phyloP scores from a whole-genome alignment of 2,888 invertebrate species.

The Drosophila suboccidentalis region DNA sequence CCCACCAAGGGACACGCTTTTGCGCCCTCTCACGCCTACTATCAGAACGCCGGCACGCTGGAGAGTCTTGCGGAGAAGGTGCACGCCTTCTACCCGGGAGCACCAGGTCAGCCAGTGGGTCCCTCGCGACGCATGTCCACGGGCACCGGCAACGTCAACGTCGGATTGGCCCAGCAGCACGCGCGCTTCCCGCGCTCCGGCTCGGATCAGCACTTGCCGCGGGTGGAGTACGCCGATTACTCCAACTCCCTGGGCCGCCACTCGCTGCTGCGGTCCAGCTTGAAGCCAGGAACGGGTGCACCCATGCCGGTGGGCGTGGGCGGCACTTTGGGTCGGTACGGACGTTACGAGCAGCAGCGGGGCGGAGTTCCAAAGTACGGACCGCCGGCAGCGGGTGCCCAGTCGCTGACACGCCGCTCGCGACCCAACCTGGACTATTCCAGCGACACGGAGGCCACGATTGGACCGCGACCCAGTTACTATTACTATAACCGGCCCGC shows the following conservation, averaged over 20 bases:
- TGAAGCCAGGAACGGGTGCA: slow-evolving; percentile 88
- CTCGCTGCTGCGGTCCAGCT: slow-evolving; percentile 92
- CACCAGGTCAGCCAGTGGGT: slow-evolving; percentile 76
- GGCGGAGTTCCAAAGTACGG: slow-evolving; percentile 86
- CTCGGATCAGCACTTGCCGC: slow-evolving; percentile 95
- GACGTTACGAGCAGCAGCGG: slow-evolving; percentile 87
- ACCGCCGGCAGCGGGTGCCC: slow-evolving; percentile 84
- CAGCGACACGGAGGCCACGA: slow-evolving; percentile 97
- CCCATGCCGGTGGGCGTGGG: slow-evolving; percentile 82
- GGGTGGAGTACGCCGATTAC: slow-evolving; percentile 95
- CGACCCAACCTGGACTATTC: slow-evolving; percentile 94
- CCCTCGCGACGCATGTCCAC: slow-evolving; percentile 89
- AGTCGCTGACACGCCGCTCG: slow-evolving; percentile 90
- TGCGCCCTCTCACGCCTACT: slow-evolving; percentile 91
- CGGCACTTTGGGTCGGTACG: slow-evolving; percentile 88
- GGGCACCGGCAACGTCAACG: slow-evolving; percentile 85
- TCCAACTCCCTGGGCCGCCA: slow-evolving; percentile 91
- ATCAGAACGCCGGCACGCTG: slow-evolving; percentile 91
- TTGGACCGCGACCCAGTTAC: slow-evolving; percentile 91
- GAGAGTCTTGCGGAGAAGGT: slow-evolving; percentile 97
- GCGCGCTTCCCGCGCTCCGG: slow-evolving; percentile 92
- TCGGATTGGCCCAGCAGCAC: slow-evolving; percentile 84
- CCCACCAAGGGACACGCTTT: slow-evolving; percentile 95
- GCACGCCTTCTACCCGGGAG: slow-evolving; percentile 93
- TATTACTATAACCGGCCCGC: slow-evolving; percentile 89